phyloP scores from a whole-genome alignment of 2,888 invertebrate genomes.

The Brenthis ino region DNA sequence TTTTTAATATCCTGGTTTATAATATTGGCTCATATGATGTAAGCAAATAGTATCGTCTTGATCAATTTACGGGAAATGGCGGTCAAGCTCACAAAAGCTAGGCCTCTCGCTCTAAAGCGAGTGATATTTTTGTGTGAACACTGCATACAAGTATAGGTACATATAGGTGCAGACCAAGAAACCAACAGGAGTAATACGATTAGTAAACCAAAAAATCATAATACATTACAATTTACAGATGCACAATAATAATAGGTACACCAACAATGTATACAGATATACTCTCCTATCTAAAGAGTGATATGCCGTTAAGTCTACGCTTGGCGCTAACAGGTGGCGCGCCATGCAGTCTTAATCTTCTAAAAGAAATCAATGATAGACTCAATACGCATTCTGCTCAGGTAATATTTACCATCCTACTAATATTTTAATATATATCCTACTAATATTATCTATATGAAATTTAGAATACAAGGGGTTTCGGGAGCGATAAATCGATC shows the following conservation, averaged over 20 bases:
- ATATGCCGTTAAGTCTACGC: slow-evolving; percentile 57
- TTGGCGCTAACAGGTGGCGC: slow-evolving; percentile 89
- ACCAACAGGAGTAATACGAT: neutral
- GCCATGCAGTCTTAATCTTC: slow-evolving; percentile 86
- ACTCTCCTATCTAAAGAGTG: slow-evolving; percentile 68
- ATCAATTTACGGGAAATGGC: too few relatives aligned
- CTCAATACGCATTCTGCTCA: slow-evolving; percentile 77
- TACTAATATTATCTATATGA: too few relatives aligned
- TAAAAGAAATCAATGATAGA: slow-evolving; percentile 75
- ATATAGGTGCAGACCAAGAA: too few relatives aligned
- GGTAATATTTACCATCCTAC: slow-evolving; percentile 31
- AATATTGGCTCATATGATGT: too few relatives aligned
- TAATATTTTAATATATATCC: neutral
- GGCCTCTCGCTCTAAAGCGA: too few relatives aligned
- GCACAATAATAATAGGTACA: slow-evolving; percentile 88
- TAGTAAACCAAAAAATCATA: neutral
- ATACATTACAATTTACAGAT: slow-evolving; percentile 69
- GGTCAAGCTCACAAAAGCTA: too few relatives aligned
- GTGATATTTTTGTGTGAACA: too few relatives aligned
- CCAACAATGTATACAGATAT: slow-evolving; percentile 95
- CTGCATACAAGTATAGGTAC: too few relatives aligned
- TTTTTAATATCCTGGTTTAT: too few relatives aligned
- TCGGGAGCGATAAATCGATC: too few relatives aligned
- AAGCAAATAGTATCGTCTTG: too few relatives aligned
- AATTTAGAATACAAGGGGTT: too few relatives aligned